Percentiles rank a stretch among this genome's conserved stretches.
Conservation (phyloP, 2,797 vertebrate species). For the Chiloscyllium punctatum region DNA sequence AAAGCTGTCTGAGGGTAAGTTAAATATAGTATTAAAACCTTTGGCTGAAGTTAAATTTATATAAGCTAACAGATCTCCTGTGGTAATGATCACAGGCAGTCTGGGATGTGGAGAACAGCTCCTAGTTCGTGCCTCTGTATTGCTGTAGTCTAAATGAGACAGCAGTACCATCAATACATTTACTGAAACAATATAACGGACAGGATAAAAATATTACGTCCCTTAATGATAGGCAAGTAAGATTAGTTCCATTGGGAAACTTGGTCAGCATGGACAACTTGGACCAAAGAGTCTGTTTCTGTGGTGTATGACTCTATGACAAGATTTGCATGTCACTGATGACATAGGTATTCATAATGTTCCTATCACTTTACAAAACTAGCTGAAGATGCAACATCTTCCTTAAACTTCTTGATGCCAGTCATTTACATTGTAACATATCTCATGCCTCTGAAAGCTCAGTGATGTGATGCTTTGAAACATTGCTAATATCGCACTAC, state of each 20-base stretch:
- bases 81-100: constrained; percentile 28
- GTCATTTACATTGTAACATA: not conserved
- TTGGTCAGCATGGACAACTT: no score
- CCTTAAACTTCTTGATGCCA: not conserved
- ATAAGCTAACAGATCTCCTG: not conserved
- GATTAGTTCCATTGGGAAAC: no score
- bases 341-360: not conserved
- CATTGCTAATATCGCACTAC: not conserved
- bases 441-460: not conserved
- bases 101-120: not conserved
- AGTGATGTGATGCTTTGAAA: not conserved
- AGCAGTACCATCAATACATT: not conserved
- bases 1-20: not conserved
- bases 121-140: not conserved
- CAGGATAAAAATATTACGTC: not conserved
- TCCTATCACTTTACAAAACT: not conserved
- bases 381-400: not conserved
- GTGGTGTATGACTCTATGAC: no score
- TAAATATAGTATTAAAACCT: constrained; percentile 10
- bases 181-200: not conserved
- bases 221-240: not conserved
- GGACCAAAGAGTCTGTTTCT: no score
- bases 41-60: constrained; percentile 23
- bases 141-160: not conserved
- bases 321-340: not conserved